Base-by-base conservation (phyloP, 2,888 invertebrate species). In the Cephus sareptanus region DNA sequence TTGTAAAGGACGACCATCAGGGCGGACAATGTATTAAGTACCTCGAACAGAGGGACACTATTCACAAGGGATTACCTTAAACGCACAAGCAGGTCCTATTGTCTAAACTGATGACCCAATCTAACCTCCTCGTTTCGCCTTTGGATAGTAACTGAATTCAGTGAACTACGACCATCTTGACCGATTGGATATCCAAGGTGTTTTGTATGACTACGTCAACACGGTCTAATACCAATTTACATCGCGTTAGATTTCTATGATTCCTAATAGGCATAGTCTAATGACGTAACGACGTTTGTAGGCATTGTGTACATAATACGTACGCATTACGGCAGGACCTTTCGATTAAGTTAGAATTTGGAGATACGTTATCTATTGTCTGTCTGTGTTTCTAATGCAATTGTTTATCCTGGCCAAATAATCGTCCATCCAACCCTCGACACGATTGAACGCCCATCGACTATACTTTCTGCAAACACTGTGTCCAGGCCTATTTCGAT, bases 51-150 rank as follows among this genome's bases (percentile, higher is more conserved):
- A 86, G 89, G 88, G 87, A 89, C 86, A 88, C 89, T 82, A 89
- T 91, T 90, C 89, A 90, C 88, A 77, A 83, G 87, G 90, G 91
- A 91, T 90, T 90, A 91, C 88, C 88, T 89, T 89, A 90, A 91
- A 90, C 87, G 89, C 86, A 83, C 88, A 86, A 89, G 87, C 89
- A 87, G 87, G 84, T 87, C 81, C 88, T 85, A 91, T 91, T 91
- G 91, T 90, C 87, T 90, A 87, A 90, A 88, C 89, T 89, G 89
- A 90, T 89, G 88, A 87, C 85, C 85, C 87, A 88, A 89, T 89
- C 87, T 84, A 81, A 85, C 85, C 80, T 79, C 80, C 76, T 37
- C 34, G 2, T 23, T 23, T 56, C 56, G 56, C 56, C 56, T 56
- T 23, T 23, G n/a, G 11, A 13, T 35, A 15, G 13, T 74, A 35